Percentiles rank a stretch among this genome's conserved stretches.
Evolutionary conservation across 2,113 vertebrate species (phyloP).

Genomic region (Hymenochirus boettgeri): DNA sequence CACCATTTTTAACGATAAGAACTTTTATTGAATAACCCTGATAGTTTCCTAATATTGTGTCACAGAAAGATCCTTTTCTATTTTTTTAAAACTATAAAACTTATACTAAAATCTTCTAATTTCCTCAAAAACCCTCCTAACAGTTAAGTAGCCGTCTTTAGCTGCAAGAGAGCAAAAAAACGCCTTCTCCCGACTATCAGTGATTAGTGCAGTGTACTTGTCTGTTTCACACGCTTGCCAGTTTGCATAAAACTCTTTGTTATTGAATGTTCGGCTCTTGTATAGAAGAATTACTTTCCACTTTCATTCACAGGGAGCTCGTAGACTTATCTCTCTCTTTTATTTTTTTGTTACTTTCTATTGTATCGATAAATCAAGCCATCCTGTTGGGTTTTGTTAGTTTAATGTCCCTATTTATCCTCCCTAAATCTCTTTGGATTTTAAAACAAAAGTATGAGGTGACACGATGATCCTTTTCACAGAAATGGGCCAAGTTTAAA

Average conservation of each 20-base stretch:
- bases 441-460: not conserved
- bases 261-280: not conserved
- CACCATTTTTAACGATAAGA: no score
- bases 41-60: no score
- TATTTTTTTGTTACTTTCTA: not conserved
- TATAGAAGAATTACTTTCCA: not conserved
- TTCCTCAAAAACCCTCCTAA: no score
- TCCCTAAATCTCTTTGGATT: not conserved
- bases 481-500: no score
- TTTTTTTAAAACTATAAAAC: no score
- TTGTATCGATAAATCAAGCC: not conserved
- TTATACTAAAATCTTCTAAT: no score
- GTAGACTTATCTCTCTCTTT: not conserved
- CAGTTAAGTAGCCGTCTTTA: no score
- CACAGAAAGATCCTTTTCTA: no score
- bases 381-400: not conserved
- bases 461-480: no score
- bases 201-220: not conserved
- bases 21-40: no score
- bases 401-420: not conserved
- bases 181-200: not conserved
- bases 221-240: not conserved
- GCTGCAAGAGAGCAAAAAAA: no score
- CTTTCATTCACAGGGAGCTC: not conserved
- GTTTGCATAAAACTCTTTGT: constrained; percentile 3